phyloP scores from a whole-genome alignment of 2,888 invertebrate species.

The Metalampra italica region DNA sequence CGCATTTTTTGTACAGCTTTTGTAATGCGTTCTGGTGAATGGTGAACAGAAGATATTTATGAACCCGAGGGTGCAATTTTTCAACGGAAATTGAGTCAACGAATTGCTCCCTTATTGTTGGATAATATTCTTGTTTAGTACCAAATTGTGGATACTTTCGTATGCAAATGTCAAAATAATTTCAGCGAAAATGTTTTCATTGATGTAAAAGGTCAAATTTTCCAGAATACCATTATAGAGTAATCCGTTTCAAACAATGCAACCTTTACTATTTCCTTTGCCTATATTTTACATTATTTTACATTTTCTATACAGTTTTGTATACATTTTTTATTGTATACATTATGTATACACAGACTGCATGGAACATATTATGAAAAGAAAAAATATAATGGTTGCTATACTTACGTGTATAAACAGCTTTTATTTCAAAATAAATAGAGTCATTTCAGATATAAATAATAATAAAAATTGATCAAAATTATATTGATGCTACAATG shows the following conservation, averaged over 20 bases:
- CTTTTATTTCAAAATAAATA: too few species aligned
- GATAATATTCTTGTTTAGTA: slow-evolving; percentile 14
- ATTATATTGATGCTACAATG: too few species aligned
- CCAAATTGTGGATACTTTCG: slow-evolving; percentile 1
- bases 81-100: slow-evolving; percentile 42
- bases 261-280: too few species aligned
- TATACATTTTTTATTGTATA: too few species aligned
- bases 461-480: too few species aligned
- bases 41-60: slow-evolving; percentile 30
- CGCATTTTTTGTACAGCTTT: not conserved
- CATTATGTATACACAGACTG: too few species aligned
- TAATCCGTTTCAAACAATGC: not conserved
- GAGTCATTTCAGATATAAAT: too few species aligned
- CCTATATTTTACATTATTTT: too few species aligned
- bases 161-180: not conserved
- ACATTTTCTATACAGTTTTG: too few species aligned
- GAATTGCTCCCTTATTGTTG: slow-evolving; percentile 36
- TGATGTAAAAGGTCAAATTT: not conserved
- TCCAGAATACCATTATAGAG: not conserved
- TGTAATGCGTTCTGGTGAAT: not conserved
- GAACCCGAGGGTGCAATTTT: slow-evolving; percentile 47
- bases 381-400: too few species aligned
- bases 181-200: not conserved
- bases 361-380: too few species aligned
- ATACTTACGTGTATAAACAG: too few species aligned